phyloP scores from a whole-genome alignment of 2,888 invertebrate genomes.

The Xestobium rufovillosum region DNA sequence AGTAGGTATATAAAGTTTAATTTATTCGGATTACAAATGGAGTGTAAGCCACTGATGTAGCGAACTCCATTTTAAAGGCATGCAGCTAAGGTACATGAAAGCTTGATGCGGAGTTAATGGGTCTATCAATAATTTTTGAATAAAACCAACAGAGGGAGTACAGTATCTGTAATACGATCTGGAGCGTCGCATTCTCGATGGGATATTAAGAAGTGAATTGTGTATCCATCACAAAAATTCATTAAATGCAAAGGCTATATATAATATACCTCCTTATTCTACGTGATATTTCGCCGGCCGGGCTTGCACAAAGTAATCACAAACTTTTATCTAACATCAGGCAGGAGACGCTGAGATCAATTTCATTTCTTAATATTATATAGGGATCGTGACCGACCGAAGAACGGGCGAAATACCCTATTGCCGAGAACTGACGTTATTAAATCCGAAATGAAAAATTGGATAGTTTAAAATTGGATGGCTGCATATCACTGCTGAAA shows the following conservation, averaged over 20 bases:
- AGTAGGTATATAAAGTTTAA: too few species aligned
- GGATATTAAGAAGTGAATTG: too few species aligned
- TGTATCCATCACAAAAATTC: too few species aligned
- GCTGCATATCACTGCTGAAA: conserved; percentile 33
- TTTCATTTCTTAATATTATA: conserved; percentile 44
- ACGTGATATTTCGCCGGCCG: conserved; percentile 26
- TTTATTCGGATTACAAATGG: too few species aligned
- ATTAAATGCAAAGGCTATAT: conserved; percentile 25
- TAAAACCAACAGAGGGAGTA: too few species aligned
- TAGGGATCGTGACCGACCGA: conserved; percentile 41
- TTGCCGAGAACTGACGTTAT: conserved; percentile 41
- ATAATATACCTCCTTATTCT: conserved; percentile 29
- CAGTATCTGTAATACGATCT: too few species aligned
- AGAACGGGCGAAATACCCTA: conserved; percentile 35
- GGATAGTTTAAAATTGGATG: conserved; percentile 45
- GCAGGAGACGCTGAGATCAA: conserved; percentile 37
- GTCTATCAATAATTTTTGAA: too few species aligned
- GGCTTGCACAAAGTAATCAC: conserved; percentile 39
- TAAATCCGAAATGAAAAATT: conserved; percentile 46
- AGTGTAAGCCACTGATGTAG: too few species aligned
- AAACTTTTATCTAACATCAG: conserved; percentile 40
- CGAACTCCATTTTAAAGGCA: too few species aligned
- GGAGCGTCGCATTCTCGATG: too few species aligned
- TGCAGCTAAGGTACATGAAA: too few species aligned
- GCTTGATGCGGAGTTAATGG: too few species aligned